A percentile compares a stretch with the other conserved stretches of the same genome.
Conservation (phyloP, 2,888 invertebrate genomes). For the Odontomyia ornata region DNA sequence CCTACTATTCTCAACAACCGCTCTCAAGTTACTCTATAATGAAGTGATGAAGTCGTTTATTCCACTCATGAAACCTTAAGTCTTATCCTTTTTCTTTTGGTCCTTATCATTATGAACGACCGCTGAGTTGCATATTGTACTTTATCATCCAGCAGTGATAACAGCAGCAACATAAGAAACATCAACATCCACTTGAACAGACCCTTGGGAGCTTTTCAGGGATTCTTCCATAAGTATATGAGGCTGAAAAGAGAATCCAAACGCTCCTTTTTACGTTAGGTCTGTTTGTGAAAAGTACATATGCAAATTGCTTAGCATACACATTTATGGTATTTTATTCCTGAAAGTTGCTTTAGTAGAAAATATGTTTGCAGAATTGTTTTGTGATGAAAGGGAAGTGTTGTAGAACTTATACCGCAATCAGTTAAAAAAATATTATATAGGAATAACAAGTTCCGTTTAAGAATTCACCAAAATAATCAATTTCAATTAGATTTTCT, state of each 20-base stretch:
- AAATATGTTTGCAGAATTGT: no score
- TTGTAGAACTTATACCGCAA: no score
- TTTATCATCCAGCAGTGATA: background rate
- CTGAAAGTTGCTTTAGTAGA: no score
- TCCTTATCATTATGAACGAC: background rate
- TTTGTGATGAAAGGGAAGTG: no score
- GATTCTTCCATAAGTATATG: background rate
- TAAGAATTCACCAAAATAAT: no score
- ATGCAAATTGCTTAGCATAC: no score
- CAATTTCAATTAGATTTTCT: no score
- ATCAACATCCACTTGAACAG: constrained; percentile 32
- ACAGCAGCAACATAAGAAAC: constrained; percentile 33
- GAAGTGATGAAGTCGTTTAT: background rate
- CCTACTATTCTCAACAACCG: background rate
- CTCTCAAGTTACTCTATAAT: background rate
- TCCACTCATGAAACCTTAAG: background rate
- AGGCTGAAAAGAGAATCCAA: background rate
- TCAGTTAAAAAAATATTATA: no score
- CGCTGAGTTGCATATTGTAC: background rate
- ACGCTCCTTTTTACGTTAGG: no score
- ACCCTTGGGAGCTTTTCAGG: constrained; percentile 23
- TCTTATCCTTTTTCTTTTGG: background rate
- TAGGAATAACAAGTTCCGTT: no score
- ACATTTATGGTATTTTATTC: no score
- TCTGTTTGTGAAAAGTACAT: no score